These are phyloP conservation scores for Parnassius mnemosyne DNA, from an alignment of 2,888 invertebrate species.

Conservation along the genomic window DNA sequence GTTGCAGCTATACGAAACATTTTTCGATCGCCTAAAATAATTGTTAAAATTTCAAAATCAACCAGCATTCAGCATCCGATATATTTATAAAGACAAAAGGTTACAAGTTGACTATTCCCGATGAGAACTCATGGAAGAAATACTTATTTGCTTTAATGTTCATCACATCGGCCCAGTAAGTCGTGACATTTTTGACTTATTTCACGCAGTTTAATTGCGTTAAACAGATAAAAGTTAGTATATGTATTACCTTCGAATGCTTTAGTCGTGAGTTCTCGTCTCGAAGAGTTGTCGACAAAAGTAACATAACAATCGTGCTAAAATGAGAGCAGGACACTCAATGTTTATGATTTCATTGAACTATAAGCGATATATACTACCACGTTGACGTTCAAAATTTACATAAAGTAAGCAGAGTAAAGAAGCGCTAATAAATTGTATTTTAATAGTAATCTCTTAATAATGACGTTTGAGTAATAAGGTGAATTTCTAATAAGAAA, in stretches of 20 bases:
- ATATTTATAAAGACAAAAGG: conserved; percentile 38
- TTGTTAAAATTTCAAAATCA: conserved; percentile 31
- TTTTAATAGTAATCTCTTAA: no score
- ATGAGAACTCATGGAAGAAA: conserved; percentile 26
- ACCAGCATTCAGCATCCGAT: conserved; percentile 37
- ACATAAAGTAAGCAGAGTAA: background rate
- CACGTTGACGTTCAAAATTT: conserved; percentile 27
- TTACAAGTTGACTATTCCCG: conserved; percentile 39
- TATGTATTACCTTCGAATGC: conserved; percentile 26
- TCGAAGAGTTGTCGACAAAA: conserved; percentile 37
- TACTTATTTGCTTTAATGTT: background rate
- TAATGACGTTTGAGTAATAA: no score
- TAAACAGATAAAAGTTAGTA: conserved; percentile 14
- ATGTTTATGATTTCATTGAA: conserved; percentile 43
- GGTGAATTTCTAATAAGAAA: conserved; percentile 13
- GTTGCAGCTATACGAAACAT: background rate
- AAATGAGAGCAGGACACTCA: conserved; percentile 41
- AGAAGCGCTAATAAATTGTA: background rate
- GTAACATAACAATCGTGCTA: conserved; percentile 38
- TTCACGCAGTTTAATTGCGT: conserved; percentile 17
- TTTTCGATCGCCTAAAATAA: background rate
- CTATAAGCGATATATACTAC: conserved; percentile 24
- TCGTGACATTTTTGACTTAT: conserved; percentile 10
- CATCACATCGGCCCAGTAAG: conserved; percentile 1
- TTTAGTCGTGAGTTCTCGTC: conserved; percentile 29